A percentile compares a stretch with the other conserved stretches of the same genome.
These are phyloP conservation scores for Drosophila ustulata DNA, from an alignment of 2,888 invertebrate species.

Conservation along the genomic window DNA sequence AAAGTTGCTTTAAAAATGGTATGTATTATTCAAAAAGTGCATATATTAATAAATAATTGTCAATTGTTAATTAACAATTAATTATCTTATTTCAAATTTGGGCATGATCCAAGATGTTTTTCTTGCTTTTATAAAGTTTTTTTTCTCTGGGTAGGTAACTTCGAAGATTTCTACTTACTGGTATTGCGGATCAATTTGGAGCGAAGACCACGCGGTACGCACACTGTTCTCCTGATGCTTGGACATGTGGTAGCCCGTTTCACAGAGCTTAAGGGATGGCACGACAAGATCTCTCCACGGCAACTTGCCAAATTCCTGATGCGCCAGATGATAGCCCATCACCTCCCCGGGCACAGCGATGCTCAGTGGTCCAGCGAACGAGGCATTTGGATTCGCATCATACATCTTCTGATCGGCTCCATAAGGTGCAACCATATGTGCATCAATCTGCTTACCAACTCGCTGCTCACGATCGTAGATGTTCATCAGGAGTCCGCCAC, in stretches of 20 bases:
- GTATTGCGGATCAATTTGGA: constrained; percentile 68
- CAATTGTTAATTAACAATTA: no score
- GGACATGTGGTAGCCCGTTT: constrained; percentile 88
- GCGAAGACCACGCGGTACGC: constrained; percentile 76
- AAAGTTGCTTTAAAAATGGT: no score
- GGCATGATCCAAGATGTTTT: no score
- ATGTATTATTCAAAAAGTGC: no score
- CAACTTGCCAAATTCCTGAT: constrained; percentile 90
- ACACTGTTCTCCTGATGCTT: constrained; percentile 86
- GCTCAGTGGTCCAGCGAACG: constrained; percentile 87
- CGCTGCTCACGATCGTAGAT: constrained; percentile 88
- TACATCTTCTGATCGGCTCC: constrained; percentile 86
- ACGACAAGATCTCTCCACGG: constrained; percentile 90
- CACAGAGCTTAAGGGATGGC: constrained; percentile 88
- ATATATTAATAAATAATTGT: no score
- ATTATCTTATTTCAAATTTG: no score
- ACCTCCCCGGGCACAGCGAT: constrained; percentile 94
- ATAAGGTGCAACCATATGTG: constrained; percentile 91
- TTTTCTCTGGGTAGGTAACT: no score
- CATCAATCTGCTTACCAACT: constrained; percentile 89
- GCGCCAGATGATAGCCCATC: constrained; percentile 91
- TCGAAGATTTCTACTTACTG: constrained; percentile 85
- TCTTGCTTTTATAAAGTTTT: no score
- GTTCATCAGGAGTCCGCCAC: constrained; percentile 93
- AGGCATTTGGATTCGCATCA: constrained; percentile 49